Base-by-base conservation (phyloP, 2,888 invertebrate species). In the Cryptocheilus praepositus region DNA sequence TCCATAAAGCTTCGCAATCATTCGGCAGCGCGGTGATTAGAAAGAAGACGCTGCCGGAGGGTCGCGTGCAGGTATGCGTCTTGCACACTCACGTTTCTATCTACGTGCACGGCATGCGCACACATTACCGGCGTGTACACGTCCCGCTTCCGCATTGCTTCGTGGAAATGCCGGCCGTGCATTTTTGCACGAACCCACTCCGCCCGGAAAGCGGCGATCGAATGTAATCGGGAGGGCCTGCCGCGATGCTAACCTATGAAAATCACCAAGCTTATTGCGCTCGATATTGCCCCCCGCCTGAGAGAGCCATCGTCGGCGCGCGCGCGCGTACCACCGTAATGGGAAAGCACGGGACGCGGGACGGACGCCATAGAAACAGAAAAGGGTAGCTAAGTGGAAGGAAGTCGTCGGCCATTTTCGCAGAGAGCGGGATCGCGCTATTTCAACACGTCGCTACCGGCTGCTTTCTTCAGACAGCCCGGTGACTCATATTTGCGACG, bases 361-460 rank as follows among this genome's bases (percentile, higher is more conserved):
- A 11, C 3, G 25, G 36, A 51, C n/a, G n/a, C n/a, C n/a, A 15
- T 36, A 49, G 13, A 15, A 18, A n/a, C n/a, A n/a, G n/a, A n/a
- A n/a, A n/a, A n/a, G n/a, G n/a, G n/a, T n/a, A n/a, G n/a, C n/a
- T n/a, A n/a, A n/a, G n/a, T n/a, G 59, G 36, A 49, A 11, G 19
- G 11, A 52, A 44, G 43, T 54, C 18, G 60, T 53, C 25, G 62
- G 52, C 60, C 45, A 52, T 53, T 64, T 63, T 64, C 67, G 25
- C 21, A 8, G 51, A 25, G 28, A 46, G 44, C 56, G 16, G 11
- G 66, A 60, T 66, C 65, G 51, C 59, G 67, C 70, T 61, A 74
- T 71, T 74, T 77, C 64, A 74, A 70, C 77, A 70, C 25, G 61
- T 58, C 36, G 53, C 55, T 21, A n/a, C 18, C n/a, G n/a, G n/a